These are phyloP conservation scores for Rotaria magnacalcarata DNA, from an alignment of 2,888 invertebrate species.

Conservation along the genomic window DNA sequence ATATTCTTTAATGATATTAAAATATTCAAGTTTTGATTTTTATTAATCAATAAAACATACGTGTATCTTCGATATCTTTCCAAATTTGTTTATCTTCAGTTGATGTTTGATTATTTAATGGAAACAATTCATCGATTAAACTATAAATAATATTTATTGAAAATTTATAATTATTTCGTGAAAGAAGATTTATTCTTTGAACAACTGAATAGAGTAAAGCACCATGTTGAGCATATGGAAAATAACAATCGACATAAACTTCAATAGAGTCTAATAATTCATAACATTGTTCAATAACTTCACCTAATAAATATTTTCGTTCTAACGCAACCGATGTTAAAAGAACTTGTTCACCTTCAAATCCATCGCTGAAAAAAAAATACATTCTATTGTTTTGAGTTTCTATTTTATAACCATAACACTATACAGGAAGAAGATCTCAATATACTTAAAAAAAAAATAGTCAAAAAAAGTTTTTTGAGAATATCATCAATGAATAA, in stretches of 20 bases:
- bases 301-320: slow-evolving; percentile 41
- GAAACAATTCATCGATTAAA: neutral
- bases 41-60: neutral
- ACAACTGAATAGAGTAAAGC: slow-evolving; percentile 27
- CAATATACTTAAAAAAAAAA: too few relatives aligned
- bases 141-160: neutral
- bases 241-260: neutral
- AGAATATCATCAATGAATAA: too few relatives aligned
- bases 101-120: neutral
- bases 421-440: too few relatives aligned
- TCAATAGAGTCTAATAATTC: neutral
- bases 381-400: too few relatives aligned
- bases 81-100: neutral
- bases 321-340: slow-evolving; percentile 40
- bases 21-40: too few relatives aligned
- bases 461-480: too few relatives aligned
- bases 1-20: neutral
- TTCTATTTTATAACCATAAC: too few relatives aligned
- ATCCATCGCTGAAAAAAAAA: slow-evolving; percentile 37
- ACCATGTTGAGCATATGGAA: neutral
- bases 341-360: slow-evolving; percentile 38
- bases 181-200: slow-evolving; percentile 17
- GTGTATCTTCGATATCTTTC: neutral
- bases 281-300: neutral
- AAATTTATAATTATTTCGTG: neutral